Base-by-base conservation (phyloP, 2,888 invertebrate genomes). In the Ochropleura leucogaster region DNA sequence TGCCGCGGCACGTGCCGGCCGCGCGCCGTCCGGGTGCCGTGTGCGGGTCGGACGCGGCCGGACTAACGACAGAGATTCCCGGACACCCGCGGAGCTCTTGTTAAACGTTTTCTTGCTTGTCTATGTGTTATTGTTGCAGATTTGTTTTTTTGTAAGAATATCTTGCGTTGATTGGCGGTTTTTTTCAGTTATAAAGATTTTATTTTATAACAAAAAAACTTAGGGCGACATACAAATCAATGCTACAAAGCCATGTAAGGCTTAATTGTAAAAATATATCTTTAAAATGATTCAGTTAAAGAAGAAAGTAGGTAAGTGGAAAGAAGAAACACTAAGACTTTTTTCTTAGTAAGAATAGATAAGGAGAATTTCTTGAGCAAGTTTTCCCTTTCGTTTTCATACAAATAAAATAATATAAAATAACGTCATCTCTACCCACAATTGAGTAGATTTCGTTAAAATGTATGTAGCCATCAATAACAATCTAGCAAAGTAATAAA, bases 61-160 rank as follows among this genome's bases (percentile, higher is more conserved):
- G 73, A 64, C 78, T 94, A 94, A 94, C 93, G 93, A 94, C 90
- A 70, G 69, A 75, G 74, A 82, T 92, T 94, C 94, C 91, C 93
- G 92, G 88, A 88, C 92, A 88, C 94, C 93, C 93, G 93, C 93
- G 88, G 94, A 73, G 91, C 83, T 72, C 51, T 82, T 85, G 79
- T 83, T 80, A 66, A 74, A 79, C 74, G 77, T 71, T 77, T 75
- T 82, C 75, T 85, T 84, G 63, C 53, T 63, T 64, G 16, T 65
- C 82, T 84, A 83, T 83, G 80, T 87, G 62, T 62, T 62, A 86
- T 85, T 90, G 86, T 90, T 88, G 80, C 84, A 70, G 77, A 71
- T 68, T 80, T 69, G 74, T 70, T 77, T 74, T 79, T 82, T 79
- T 82, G 75, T 81, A 72, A 82, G 51, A 57, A 77, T 81, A 59